phyloP scores from a whole-genome alignment of 2,113 vertebrate species.

The Austrofundulus limnaeus region DNA sequence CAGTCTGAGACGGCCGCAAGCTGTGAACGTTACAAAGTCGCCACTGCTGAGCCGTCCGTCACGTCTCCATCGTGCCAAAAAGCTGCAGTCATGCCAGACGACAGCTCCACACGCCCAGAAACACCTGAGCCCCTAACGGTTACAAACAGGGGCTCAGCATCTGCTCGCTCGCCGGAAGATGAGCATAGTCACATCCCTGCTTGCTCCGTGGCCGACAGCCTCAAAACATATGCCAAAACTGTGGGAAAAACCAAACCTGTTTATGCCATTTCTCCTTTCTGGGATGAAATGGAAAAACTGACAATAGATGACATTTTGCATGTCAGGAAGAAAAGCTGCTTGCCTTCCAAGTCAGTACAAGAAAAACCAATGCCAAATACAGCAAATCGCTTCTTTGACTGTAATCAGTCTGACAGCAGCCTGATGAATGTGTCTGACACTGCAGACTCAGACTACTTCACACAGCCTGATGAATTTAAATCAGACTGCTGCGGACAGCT shows the following conservation, averaged over 20 bases:
- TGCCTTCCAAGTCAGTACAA: constrained; percentile 22
- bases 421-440: constrained; percentile 56
- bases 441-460: constrained; percentile 78
- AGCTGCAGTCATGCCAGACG: constrained; percentile 27
- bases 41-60: neutral
- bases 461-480: constrained; percentile 73
- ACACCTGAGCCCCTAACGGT: constrained; percentile 16
- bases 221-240: constrained; percentile 46
- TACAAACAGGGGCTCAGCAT: neutral
- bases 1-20: neutral
- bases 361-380: neutral
- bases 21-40: constrained; percentile 9
- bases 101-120: constrained; percentile 14
- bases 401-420: constrained; percentile 23
- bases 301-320: constrained; percentile 81
- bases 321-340: constrained; percentile 50
- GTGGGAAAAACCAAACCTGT: constrained; percentile 55
- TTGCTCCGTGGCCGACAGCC: constrained; percentile 36
- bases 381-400: constrained; percentile 7
- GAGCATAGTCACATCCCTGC: constrained; percentile 11
- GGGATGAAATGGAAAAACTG: constrained; percentile 83
- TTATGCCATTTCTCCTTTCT: constrained; percentile 79
- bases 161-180: constrained; percentile 20
- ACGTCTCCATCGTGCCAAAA: constrained; percentile 15
- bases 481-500: constrained; percentile 72